Conservation (phyloP, 2,113 vertebrate species). For the Lepus americanus region DNA sequence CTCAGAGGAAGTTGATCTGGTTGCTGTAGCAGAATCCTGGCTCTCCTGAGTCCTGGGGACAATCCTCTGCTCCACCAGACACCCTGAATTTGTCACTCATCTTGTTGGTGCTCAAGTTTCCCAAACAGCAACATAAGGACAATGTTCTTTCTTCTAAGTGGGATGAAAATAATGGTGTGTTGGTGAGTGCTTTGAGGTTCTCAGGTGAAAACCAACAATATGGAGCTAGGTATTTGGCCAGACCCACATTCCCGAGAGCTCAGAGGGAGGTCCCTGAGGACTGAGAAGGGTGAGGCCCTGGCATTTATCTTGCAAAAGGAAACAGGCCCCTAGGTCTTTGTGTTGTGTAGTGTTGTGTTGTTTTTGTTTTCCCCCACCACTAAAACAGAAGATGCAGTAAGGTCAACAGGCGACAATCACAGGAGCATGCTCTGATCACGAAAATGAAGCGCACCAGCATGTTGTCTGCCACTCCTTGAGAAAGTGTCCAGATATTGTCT, state of each 20-base stretch:
- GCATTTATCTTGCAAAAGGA: slow-evolving; percentile 21
- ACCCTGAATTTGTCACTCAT: slow-evolving; percentile 29
- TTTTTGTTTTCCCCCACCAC: not conserved
- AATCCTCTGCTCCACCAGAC: not conserved
- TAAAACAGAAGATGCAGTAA: slow-evolving; percentile 3
- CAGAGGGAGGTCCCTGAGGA: not conserved
- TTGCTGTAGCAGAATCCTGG: not conserved
- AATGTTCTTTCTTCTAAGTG: not conserved
- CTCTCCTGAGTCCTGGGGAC: slow-evolving; percentile 22
- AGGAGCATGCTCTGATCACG: not conserved
- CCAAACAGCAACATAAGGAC: slow-evolving; percentile 43
- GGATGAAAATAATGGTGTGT: not conserved
- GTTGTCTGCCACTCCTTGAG: not conserved
- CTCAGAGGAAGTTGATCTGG: not conserved
- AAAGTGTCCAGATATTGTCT: slow-evolving; percentile 18
- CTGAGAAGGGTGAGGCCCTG: not conserved
- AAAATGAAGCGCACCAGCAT: not conserved
- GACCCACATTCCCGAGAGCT: not conserved
- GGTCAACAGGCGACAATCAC: not conserved
- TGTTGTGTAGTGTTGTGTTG: not conserved
- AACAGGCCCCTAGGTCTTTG: slow-evolving; percentile 9
- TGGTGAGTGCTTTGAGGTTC: slow-evolving; percentile 52
- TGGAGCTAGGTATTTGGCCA: slow-evolving; percentile 16
- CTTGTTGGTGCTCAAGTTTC: not conserved
- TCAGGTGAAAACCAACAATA: slow-evolving; percentile 43